Evolutionary conservation across 2,113 vertebrate species (phyloP).

Genomic region (Neotoma lepida): DNA sequence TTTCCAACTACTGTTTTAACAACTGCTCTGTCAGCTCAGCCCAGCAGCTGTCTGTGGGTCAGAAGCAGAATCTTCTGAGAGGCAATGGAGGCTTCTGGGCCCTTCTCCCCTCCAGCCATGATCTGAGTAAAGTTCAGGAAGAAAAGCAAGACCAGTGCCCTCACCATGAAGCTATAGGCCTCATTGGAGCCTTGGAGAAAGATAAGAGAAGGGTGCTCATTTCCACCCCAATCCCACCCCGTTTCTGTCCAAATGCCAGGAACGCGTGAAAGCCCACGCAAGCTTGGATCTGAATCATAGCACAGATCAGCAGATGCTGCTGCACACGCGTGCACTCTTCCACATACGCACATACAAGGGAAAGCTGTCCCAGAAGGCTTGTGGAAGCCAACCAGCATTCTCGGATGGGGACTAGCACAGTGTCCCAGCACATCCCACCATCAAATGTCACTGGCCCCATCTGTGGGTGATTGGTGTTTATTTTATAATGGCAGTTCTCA

Average conservation of each 20-base stretch:
- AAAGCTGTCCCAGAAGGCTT: background rate
- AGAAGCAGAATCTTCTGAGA: background rate
- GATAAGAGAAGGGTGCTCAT: background rate
- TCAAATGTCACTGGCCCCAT: background rate
- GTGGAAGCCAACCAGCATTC: background rate
- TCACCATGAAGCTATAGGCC: background rate
- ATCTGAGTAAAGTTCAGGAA: background rate
- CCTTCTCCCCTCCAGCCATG: background rate
- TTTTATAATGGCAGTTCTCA: conserved; percentile 18
- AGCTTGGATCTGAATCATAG: background rate
- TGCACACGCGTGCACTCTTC: fast-evolving
- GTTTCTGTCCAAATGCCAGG: background rate
- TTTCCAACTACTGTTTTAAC: background rate
- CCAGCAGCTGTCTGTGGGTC: background rate
- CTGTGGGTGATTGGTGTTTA: background rate
- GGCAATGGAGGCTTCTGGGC: background rate
- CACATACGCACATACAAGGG: too few species aligned
- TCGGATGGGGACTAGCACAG: background rate
- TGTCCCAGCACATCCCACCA: background rate
- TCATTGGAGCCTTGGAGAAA: background rate
- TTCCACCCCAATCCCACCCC: background rate
- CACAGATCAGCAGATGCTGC: background rate
- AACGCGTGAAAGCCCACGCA: background rate
- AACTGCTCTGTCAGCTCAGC: background rate
- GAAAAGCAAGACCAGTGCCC: background rate